Percentiles rank a stretch among this genome's conserved stretches.
phyloP scores from a whole-genome alignment of 2,113 vertebrate species.

The Saguinus midas region DNA sequence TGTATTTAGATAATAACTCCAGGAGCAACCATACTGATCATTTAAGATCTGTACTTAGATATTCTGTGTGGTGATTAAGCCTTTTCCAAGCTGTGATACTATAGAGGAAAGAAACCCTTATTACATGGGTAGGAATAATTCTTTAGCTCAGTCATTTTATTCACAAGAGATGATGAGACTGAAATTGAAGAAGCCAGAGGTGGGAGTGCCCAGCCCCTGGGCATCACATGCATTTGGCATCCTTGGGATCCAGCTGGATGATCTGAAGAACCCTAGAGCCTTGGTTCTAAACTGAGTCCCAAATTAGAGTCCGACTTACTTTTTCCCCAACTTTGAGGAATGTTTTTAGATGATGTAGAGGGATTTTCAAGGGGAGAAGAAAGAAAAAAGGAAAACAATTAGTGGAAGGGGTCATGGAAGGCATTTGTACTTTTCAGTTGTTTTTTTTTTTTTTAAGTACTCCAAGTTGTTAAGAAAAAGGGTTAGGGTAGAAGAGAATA shows the following conservation, averaged over 20 bases:
- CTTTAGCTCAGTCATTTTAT: not conserved
- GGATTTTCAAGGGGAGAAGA: not conserved
- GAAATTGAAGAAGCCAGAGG: not conserved
- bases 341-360: not conserved
- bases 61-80: not conserved
- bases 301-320: not conserved
- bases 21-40: not conserved
- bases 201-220: not conserved
- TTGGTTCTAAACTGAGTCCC: not conserved
- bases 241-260: not conserved
- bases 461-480: not conserved
- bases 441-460: not conserved
- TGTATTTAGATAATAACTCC: not conserved
- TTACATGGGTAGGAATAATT: not conserved
- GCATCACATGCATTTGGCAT: not conserved
- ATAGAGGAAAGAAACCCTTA: not conserved
- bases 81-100: not conserved
- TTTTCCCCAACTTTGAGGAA: not conserved
- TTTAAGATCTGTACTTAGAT: not conserved
- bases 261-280: not conserved
- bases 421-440: not conserved
- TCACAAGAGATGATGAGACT: not conserved
- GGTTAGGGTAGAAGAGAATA: not conserved
- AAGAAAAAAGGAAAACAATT: not conserved
- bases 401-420: not conserved